Evolutionary conservation across 1,140 invertebrate genomes (phyloP), one percentile per base, ranked within the genome.

Genomic region (Pseudomyrmex flavicornis): DNA sequence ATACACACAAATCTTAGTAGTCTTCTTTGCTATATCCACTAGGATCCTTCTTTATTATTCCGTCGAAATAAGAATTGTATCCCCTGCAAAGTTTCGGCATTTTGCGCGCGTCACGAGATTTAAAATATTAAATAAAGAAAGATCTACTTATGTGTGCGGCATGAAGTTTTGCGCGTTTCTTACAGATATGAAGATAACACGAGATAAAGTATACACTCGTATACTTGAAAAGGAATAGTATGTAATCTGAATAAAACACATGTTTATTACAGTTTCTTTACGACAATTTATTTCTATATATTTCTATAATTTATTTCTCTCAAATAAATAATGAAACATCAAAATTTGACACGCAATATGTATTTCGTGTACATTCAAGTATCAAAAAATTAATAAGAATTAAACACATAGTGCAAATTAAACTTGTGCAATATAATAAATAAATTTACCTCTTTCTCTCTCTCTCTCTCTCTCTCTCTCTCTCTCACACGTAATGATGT

Each of bases 41-140:
- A 35, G 66, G 9, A 80, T 13, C 22, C 12, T 59, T 22, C 48
- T 79, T 48, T 61, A 80, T 72, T 70, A 80, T 70, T 59, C n/a
- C 12, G 48, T 10, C 44, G 66, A 80, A 80, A 72, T 48, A 20
- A 48, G 44, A 10, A 72, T 72, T 48, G 65, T 70, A 70, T 70
- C 20, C 10, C 35, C 35, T 35, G n/a, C 58, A 56, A 8, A 17
- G 17, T 10, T 58, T 69, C 5, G 50, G 50, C 35, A 4, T 35
- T 12, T 44, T 35, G 12, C 5, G 63, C 68, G 35, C 75, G 44
- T 35, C 48, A 22, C 44, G 48, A 35, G 65, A 50, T 70, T 79
- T 79, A 70, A 70, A 79, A 79, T 79, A 70, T 77, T 77, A 79
- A 79, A 79, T 58, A 44, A 26, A 79, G 20, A 58, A 48, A 48